Conservation (phyloP, 1,140 invertebrate species). For the Sarcophaga peregrina region DNA sequence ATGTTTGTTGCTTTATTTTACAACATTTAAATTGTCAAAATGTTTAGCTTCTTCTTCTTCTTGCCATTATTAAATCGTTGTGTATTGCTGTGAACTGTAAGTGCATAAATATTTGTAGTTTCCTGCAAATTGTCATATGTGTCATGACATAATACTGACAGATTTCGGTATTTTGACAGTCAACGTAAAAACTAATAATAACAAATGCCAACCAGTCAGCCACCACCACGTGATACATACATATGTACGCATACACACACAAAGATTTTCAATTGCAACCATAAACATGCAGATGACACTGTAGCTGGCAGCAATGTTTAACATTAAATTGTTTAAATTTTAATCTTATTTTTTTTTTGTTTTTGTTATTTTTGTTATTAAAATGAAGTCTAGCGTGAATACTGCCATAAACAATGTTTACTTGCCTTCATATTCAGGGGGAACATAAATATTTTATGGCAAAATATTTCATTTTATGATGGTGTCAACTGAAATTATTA, state of each 20-base stretch:
- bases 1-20: not conserved
- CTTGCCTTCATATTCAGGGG: not conserved
- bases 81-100: too few species aligned
- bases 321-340: too few species aligned
- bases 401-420: not conserved
- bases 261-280: not conserved
- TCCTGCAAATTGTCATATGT: conserved; percentile 19
- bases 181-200: conserved; percentile 10
- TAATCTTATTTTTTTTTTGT: too few species aligned
- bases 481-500: not conserved
- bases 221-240: not conserved
- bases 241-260: too few species aligned
- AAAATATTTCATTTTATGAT: conserved; percentile 13
- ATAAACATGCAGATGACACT: too few species aligned
- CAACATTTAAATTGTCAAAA: conserved; percentile 11
- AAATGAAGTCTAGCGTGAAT: not conserved
- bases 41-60: too few species aligned
- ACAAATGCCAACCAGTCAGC: conserved; percentile 1
- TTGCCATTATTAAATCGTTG: too few species aligned
- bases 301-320: too few species aligned
- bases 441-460: not conserved
- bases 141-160: conserved; percentile 17
- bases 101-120: not conserved
- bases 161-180: conserved; percentile 14
- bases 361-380: too few species aligned